Percentiles rank a stretch among this genome's conserved stretches.
These are phyloP conservation scores for Manis javanica DNA, from an alignment of 2,797 vertebrate genomes.

Conservation along the genomic window DNA sequence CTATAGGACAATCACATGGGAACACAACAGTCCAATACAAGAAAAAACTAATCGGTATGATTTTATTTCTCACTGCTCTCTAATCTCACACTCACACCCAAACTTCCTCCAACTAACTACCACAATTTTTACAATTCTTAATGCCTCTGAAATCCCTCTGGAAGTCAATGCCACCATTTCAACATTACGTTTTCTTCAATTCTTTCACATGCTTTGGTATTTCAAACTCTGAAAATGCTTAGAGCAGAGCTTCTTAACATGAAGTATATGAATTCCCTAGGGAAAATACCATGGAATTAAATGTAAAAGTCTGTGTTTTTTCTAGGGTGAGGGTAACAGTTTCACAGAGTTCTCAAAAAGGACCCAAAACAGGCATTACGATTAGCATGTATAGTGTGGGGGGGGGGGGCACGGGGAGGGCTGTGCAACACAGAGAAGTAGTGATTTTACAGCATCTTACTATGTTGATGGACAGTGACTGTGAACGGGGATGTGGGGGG, in stretches of 20 bases:
- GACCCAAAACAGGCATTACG: not conserved
- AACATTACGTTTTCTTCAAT: not conserved
- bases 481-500: no score
- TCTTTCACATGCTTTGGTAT: not conserved
- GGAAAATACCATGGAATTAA: not conserved
- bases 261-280: not conserved
- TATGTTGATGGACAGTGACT: no score
- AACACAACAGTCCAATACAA: not conserved
- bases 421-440: no score
- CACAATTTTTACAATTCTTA: not conserved
- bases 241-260: not conserved
- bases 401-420: no score
- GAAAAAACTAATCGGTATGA: not conserved
- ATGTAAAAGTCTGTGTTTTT: not conserved
- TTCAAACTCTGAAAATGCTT: not conserved
- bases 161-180: not conserved
- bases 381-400: no score
- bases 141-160: not conserved
- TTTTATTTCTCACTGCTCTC: not conserved
- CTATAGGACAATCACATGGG: not conserved
- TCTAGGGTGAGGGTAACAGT: not conserved
- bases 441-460: no score
- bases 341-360: constrained; percentile 51
- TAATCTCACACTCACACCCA: not conserved
- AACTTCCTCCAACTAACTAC: not conserved